phyloP scores from a whole-genome alignment of 2,797 vertebrate species.

The Gymnocypris eckloni region DNA sequence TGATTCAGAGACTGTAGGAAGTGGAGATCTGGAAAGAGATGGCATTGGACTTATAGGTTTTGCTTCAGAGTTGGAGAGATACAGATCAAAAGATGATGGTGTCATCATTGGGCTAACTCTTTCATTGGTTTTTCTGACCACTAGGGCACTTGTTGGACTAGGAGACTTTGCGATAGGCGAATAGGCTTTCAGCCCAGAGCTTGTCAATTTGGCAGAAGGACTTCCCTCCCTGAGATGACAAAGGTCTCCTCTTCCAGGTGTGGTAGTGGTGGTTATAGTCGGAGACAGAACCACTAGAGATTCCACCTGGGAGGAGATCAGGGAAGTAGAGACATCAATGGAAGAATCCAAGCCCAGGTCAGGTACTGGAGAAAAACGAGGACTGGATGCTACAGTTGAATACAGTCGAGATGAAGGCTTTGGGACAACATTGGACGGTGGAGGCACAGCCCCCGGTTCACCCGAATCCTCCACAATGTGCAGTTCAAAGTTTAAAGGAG shows the following conservation, averaged over 20 bases:
- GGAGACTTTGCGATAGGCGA: slow-evolving; percentile 57
- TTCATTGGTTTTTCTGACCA: slow-evolving; percentile 32
- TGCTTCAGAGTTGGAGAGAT: slow-evolving; percentile 12
- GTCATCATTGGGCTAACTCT: slow-evolving; percentile 31
- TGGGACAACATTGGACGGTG: not conserved
- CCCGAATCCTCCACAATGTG: slow-evolving; percentile 78
- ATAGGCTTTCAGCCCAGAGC: slow-evolving; percentile 57
- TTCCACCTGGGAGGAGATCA: slow-evolving; percentile 68
- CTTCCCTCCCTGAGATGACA: slow-evolving; percentile 66
- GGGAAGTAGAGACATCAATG: slow-evolving; percentile 67
- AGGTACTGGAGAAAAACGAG: slow-evolving; percentile 54
- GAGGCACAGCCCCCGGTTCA: slow-evolving; percentile 49
- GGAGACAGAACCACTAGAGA: slow-evolving; percentile 70
- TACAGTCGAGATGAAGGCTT: slow-evolving; percentile 20
- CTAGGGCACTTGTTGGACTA: slow-evolving; percentile 58
- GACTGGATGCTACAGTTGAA: not conserved
- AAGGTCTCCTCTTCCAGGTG: slow-evolving; percentile 9
- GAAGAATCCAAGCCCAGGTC: slow-evolving; percentile 68
- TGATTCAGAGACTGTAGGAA: not conserved
- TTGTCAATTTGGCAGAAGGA: slow-evolving; percentile 70
- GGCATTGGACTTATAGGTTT: slow-evolving; percentile 35
- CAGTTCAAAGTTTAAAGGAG: slow-evolving; percentile 72
- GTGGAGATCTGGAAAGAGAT: slow-evolving; percentile 27
- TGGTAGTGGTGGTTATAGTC: slow-evolving; percentile 56
- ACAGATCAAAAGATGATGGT: slow-evolving; percentile 26